Conservation (phyloP, 2,113 vertebrate genomes). For the Limanda limanda region DNA sequence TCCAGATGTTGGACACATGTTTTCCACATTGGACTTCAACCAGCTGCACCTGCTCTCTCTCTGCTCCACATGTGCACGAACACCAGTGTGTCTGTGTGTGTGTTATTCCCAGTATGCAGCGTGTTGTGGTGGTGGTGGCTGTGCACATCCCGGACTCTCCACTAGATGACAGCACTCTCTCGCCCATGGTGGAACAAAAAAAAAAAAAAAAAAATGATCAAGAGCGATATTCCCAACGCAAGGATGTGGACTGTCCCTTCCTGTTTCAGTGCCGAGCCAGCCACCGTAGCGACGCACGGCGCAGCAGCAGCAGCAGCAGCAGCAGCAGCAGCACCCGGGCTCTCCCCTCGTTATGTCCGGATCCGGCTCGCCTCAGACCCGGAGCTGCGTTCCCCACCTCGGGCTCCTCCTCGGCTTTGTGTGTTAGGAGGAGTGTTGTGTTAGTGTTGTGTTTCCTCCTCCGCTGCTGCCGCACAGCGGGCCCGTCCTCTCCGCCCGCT, state of each 20-base stretch:
- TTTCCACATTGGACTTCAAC: neutral
- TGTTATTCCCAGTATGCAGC: neutral
- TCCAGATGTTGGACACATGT: too few species aligned
- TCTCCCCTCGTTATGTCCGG: neutral
- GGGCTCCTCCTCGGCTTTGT: slow-evolving; percentile 23
- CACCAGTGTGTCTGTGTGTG: neutral
- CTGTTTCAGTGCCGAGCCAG: slow-evolving; percentile 85
- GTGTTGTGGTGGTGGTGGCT: slow-evolving; percentile 1
- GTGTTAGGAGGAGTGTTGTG: slow-evolving; percentile 69
- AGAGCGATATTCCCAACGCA: slow-evolving; percentile 77
- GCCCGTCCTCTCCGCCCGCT: slow-evolving; percentile 73
- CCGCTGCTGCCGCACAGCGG: slow-evolving; percentile 68
- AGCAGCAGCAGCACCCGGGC: neutral
- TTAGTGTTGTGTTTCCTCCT: too few species aligned
- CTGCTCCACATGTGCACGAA: slow-evolving; percentile 34
- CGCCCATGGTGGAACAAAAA: slow-evolving; percentile 61
- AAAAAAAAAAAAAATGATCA: slow-evolving; percentile 47
- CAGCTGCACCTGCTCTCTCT: slow-evolving; percentile 18
- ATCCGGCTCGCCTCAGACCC: slow-evolving; percentile 48
- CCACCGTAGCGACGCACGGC: slow-evolving; percentile 80
- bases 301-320: slow-evolving; percentile 59
- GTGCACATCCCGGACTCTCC: slow-evolving; percentile 38
- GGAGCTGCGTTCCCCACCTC: slow-evolving; percentile 64
- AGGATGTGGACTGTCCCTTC: slow-evolving; percentile 87
- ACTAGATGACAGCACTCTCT: slow-evolving; percentile 84